Conservation (phyloP, 2,113 vertebrate genomes). For the Oreochromis niloticus region DNA sequence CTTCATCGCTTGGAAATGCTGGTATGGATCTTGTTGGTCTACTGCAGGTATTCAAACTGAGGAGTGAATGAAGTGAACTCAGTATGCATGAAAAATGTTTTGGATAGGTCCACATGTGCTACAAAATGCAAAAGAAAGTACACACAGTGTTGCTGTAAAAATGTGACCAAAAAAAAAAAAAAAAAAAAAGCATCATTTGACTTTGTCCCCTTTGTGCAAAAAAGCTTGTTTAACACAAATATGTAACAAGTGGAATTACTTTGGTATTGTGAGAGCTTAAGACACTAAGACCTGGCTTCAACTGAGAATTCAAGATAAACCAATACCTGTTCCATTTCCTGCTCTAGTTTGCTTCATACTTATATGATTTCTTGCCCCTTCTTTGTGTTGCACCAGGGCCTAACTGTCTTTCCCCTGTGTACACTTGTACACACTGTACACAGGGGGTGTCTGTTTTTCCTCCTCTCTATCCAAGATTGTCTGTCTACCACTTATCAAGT, state of each 20-base stretch:
- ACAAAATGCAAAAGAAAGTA: fast-evolving
- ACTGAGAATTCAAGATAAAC: neutral
- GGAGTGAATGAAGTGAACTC: neutral
- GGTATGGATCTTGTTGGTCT: neutral
- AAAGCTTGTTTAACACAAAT: neutral
- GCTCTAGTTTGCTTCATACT: neutral
- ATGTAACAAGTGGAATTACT: neutral
- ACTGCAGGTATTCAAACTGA: fast-evolving
- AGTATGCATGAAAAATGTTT: neutral
- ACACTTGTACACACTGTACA: neutral
- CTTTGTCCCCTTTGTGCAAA: neutral
- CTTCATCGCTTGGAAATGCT: neutral
- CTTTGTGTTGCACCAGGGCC: neutral
- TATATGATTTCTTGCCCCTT: fast-evolving
- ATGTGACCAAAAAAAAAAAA: too few species aligned
- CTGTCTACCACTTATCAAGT: neutral
- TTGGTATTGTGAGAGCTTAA: neutral
- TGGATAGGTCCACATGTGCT: fast-evolving
- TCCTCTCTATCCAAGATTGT: neutral
- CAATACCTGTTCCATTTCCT: neutral
- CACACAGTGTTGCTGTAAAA: neutral
- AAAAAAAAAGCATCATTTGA: too few species aligned
- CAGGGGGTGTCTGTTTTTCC: neutral
- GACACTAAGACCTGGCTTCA: neutral
- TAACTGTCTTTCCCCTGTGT: neutral